phyloP scores from a whole-genome alignment of 1,140 invertebrate species.

The Nasonia longicornis region DNA sequence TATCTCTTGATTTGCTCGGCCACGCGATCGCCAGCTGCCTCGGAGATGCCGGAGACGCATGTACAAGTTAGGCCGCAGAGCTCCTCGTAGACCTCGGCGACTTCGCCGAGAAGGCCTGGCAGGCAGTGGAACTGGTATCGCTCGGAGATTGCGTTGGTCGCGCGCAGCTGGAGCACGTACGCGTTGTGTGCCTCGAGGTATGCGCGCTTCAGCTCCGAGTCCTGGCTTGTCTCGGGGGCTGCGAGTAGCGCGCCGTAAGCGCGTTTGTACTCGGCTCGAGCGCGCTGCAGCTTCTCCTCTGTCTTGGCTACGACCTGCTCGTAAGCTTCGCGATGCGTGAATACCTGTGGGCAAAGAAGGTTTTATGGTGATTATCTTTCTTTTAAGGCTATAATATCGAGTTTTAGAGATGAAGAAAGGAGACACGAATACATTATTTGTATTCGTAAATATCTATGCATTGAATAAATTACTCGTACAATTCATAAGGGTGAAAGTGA shows the following conservation, averaged over 20 bases:
- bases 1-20: slow-evolving; percentile 62
- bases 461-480: too few species aligned
- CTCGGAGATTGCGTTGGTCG: slow-evolving; percentile 89
- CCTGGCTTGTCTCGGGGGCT: slow-evolving; percentile 61
- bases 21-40: slow-evolving; percentile 58
- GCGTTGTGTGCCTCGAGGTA: slow-evolving; percentile 94
- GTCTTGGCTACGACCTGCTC: slow-evolving; percentile 90
- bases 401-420: too few species aligned
- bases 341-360: slow-evolving; percentile 69
- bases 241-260: slow-evolving; percentile 84
- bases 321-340: slow-evolving; percentile 90
- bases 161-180: slow-evolving; percentile 92
- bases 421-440: too few species aligned
- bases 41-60: slow-evolving; percentile 62
- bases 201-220: slow-evolving; percentile 75
- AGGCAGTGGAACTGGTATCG: slow-evolving; percentile 71
- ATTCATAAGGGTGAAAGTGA: too few species aligned
- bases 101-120: slow-evolving; percentile 60
- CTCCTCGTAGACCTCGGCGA: slow-evolving; percentile 65
- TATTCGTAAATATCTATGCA: too few species aligned
- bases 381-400: too few species aligned
- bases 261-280: slow-evolving; percentile 85
- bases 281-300: slow-evolving; percentile 83
- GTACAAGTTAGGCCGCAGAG: slow-evolving; percentile 60
- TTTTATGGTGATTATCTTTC: background rate